Base-by-base conservation (phyloP, 2,797 vertebrate species). In the Bufotes viridis region DNA sequence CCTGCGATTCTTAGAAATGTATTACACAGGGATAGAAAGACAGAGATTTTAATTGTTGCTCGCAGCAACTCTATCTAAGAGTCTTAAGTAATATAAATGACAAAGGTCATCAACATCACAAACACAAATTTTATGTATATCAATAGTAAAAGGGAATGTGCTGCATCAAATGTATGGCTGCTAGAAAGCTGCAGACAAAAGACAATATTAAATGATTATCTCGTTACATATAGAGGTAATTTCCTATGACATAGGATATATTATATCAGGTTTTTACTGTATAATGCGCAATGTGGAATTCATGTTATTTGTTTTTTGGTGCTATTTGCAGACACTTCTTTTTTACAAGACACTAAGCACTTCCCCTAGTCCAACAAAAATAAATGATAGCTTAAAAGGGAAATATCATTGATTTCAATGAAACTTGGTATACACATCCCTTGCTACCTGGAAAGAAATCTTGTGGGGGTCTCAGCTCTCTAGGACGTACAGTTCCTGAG, bases 31-130 rank as follows among this genome's bases (percentile, higher is more conserved):
- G 18, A 61, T 57, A 26, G 51, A 65, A 34, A 82, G 67, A 57
- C 51, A 49, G 42, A 18, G n/a, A 26, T 20, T 22, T 83, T 83
- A 26, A 24, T 67, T 83, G 79, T 82, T 83, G 24, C 60, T 29
- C 26, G n/a, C 58, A 78, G 60, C 55, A 87, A 78, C 42, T 42
- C 18, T 75, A 65, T 61, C 51, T 18, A 63, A 72, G 63, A 72
- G 26, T 20, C 7, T 72, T 80, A 22, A 42, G 12, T 29, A 49
- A n/a, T 57, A 81, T 63, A 63, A 78, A 29, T 78, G 24, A 78
- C 74, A 51, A 76, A 51, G 74, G 57, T 78, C n/a, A 78, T 78
- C 22, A 42, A 74, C 7, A 49, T 75, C 72, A 75, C 34, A 51
- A 75, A n/a, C 20, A 22, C n/a, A 9, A 17, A 75, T 49, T 20